Evolutionary conservation across 2,113 vertebrate species (phyloP), one percentile per base, ranked within the genome.

Genomic region (Myxocyprinus asiaticus): DNA sequence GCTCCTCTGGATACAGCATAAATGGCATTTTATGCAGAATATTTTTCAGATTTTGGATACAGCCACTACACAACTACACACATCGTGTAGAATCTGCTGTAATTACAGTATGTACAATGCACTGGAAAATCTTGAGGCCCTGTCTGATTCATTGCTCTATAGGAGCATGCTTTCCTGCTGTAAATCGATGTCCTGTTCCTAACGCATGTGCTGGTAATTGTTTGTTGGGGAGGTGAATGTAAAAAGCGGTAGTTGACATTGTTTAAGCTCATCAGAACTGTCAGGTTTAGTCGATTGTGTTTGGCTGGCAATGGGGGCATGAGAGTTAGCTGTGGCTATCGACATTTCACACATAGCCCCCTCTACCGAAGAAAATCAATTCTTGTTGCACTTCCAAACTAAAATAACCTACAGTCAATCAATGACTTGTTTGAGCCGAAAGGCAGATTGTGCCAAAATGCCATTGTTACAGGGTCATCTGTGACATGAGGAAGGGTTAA

Each of bases 291-390:
- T 61, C 14, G 10, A 74, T 61, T 12, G 14, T 74, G 44, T 74
- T 48, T 62, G 58, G 71, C 44, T 7, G 33, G 43, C 44, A 14
- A 15, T 33, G 44, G 11, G 42, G 0, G 15, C 48, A 10, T 17
- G 55, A 74, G 47, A 33, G 22, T 48, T 61, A 74, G 58, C 58
- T 3, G 58, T 62, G 43, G 15, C 22, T 74, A 62, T 74, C 4
- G 15, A 62, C 71, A 44, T 4, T 48, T 74, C 10, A 22, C 44
- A 43, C 22, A 33, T 3, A 33, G 22, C 22, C 6, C 17, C 33
- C 9, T 73, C 15, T 61, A 73, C 70, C 6, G 10, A 45, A 48
- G 70, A 44, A 61, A 62, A 74, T 74, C 7, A 7, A 61, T 74
- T 74, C 44, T 74, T 62, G 71, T 48, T 9, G 15, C 68, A 58